phyloP scores from a whole-genome alignment of 1,140 invertebrate species.

The Spodoptera frugiperda region DNA sequence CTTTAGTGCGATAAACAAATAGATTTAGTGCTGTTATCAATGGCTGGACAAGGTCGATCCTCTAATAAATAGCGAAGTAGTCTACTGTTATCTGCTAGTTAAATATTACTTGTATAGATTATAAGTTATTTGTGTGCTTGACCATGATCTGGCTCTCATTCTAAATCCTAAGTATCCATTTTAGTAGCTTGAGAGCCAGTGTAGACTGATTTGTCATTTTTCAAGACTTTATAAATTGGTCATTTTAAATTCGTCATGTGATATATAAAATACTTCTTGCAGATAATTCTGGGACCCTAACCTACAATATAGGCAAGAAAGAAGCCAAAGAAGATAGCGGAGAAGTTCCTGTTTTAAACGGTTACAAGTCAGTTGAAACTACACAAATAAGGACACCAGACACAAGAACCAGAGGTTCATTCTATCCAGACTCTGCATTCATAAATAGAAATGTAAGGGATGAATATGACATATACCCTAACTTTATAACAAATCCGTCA shows the following conservation, averaged over 20 bases:
- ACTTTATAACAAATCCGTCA: slow-evolving; percentile 63
- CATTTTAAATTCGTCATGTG: not conserved
- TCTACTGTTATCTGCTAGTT: not conserved
- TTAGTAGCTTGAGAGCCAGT: too few relatives aligned
- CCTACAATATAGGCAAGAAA: slow-evolving; percentile 59
- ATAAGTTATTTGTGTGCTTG: too few relatives aligned
- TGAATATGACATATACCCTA: slow-evolving; percentile 75
- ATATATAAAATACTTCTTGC: slow-evolving; percentile 49
- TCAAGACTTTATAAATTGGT: too few relatives aligned
- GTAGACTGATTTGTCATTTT: too few relatives aligned
- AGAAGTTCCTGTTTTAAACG: slow-evolving; percentile 74
- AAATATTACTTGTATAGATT: not conserved
- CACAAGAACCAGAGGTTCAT: slow-evolving; percentile 60
- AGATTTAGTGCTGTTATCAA: not conserved
- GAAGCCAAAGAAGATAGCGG: slow-evolving; percentile 65
- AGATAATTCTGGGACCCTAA: slow-evolving; percentile 58
- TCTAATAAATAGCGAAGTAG: not conserved
- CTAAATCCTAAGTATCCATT: too few relatives aligned
- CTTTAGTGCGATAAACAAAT: slow-evolving; percentile 12
- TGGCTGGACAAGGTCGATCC: slow-evolving; percentile 17
- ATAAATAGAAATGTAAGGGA: slow-evolving; percentile 68
- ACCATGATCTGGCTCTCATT: too few relatives aligned
- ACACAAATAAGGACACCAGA: slow-evolving; percentile 76
- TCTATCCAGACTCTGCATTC: slow-evolving; percentile 60
- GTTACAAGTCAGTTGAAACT: slow-evolving; percentile 75